Evolutionary conservation across 2,797 vertebrate species (phyloP).

Genomic region (Champsocephalus esox): DNA sequence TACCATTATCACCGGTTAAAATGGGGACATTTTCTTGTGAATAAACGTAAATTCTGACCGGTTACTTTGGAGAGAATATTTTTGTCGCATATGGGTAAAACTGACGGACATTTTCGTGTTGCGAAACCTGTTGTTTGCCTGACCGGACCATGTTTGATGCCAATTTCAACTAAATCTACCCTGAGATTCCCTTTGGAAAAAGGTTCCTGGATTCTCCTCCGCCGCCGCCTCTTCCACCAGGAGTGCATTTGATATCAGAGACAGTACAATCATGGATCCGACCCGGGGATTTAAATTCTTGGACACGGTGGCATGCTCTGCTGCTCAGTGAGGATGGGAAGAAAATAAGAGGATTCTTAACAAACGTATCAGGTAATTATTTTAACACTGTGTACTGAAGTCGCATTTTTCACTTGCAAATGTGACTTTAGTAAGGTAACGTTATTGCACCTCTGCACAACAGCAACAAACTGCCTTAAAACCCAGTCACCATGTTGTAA

Average conservation of each 20-base stretch:
- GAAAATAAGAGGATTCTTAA: slow-evolving; percentile 64
- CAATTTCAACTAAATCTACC: background rate
- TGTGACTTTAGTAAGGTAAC: slow-evolving; percentile 27
- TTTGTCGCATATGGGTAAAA: background rate
- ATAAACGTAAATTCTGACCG: background rate
- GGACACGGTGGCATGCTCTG: slow-evolving; percentile 67
- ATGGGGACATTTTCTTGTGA: slow-evolving; percentile 60
- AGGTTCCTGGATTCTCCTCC: slow-evolving; percentile 64
- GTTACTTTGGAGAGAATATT: background rate
- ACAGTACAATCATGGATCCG: slow-evolving; percentile 78
- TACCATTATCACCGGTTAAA: slow-evolving; percentile 77
- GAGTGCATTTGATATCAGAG: slow-evolving; percentile 75
- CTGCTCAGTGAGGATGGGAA: slow-evolving; percentile 76
- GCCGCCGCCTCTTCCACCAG: slow-evolving; percentile 77
- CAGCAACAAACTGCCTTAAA: slow-evolving; percentile 26
- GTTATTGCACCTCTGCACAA: slow-evolving; percentile 4
- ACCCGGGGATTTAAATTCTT: slow-evolving; percentile 76
- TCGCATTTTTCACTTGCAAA: slow-evolving; percentile 26
- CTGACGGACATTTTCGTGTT: rapidly evolving
- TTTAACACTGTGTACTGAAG: background rate
- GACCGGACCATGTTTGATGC: background rate
- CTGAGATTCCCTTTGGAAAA: slow-evolving; percentile 69
- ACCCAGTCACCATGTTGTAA: slow-evolving; percentile 55
- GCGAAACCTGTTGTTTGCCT: background rate
- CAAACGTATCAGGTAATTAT: slow-evolving; percentile 76